Base-by-base conservation (phyloP, 2,888 invertebrate species). In the Leptopterna dolabrata region DNA sequence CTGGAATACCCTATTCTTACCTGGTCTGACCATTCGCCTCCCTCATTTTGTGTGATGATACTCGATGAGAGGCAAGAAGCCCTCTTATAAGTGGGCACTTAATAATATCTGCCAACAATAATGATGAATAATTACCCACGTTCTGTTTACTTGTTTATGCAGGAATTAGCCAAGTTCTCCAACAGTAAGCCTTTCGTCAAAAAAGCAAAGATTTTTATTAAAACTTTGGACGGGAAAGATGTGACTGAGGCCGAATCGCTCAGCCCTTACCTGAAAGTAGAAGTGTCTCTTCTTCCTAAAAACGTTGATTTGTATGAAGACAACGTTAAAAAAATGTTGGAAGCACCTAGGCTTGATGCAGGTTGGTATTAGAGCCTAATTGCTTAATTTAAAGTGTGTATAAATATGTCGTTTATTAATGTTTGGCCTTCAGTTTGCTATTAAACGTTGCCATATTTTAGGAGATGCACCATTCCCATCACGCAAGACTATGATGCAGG, bases 121-220 rank as follows among this genome's bases (percentile, higher is more conserved):
- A n/a, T n/a, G n/a, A n/a, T n/a, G n/a, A n/a, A n/a, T n/a, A n/a
- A n/a, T n/a, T n/a, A n/a, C n/a, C n/a, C n/a, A n/a, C n/a, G n/a
- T n/a, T n/a, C n/a, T n/a, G n/a, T n/a, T n/a, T n/a, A n/a, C n/a
- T n/a, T n/a, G n/a, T n/a, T n/a, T n/a, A n/a, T n/a, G n/a, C n/a
- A 88, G 88, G 88, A 76, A 43, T 73, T 88, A 29, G 78, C 87
- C 19, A 87, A 87, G 24, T 82, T 88, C 19, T 73, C 71, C 27
- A 78, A 87, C 11, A 76, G 83, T 30, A 87, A 86, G 63, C 87
- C 81, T 70, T 71, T 82, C 70, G 76, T 36, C 16, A 87, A 87
- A 43, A 87, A 86, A 24, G 51, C 84, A 16, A 86, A 82, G 78
- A 63, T 88, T 2, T 27, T 47, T 14, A 83, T 88, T 16, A 86